These are phyloP conservation scores for Darevskia nairensis DNA, from an alignment of 2,797 vertebrate species.

Conservation along the genomic window DNA sequence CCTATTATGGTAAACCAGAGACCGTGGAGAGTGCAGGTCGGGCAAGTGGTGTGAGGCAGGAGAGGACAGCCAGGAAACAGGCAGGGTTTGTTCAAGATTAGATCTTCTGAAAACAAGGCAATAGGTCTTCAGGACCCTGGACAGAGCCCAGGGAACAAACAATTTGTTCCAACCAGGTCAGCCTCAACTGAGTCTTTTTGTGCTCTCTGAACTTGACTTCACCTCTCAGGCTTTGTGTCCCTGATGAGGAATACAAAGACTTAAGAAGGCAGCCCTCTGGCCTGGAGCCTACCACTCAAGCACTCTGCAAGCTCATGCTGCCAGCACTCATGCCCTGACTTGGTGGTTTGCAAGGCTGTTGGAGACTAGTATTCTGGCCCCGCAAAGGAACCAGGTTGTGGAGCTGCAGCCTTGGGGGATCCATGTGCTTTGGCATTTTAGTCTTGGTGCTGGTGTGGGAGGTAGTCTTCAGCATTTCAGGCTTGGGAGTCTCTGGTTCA, in stretches of 20 bases:
- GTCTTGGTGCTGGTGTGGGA: not conserved
- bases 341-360: not conserved
- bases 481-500: not conserved
- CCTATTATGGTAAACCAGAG: not conserved
- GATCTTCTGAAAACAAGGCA: not conserved
- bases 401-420: not conserved
- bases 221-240: not conserved
- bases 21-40: not conserved
- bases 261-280: not conserved
- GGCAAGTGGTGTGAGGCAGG: not conserved
- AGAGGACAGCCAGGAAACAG: not conserved
- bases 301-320: not conserved
- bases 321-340: not conserved
- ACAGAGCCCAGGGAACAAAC: not conserved
- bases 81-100: not conserved
- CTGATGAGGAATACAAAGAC: not conserved
- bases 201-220: not conserved
- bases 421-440: not conserved
- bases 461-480: not conserved
- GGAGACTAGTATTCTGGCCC: not conserved
- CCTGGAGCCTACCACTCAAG: too few relatives aligned
- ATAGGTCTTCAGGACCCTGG: conserved; percentile 4
- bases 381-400: not conserved
- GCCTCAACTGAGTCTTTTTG: too few relatives aligned
- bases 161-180: too few relatives aligned